A percentile compares a stretch with the other conserved stretches of the same genome.
These are phyloP conservation scores for Tamandua tetradactyla DNA, from an alignment of 2,797 vertebrate genomes.

Conservation along the genomic window DNA sequence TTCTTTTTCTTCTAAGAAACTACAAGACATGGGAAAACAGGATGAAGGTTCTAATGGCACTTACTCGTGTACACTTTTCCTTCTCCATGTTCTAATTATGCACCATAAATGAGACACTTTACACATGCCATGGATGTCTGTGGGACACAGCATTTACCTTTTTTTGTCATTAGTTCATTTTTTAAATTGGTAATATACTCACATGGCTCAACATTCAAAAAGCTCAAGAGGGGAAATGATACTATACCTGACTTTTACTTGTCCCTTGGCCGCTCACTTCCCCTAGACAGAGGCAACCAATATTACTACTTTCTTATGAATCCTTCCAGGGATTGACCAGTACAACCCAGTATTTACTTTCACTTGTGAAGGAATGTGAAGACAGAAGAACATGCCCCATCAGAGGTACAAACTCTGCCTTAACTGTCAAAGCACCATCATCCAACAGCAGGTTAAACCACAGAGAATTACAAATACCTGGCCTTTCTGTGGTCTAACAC, in stretches of 20 bases:
- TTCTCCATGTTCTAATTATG: not conserved
- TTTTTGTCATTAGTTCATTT: too few relatives aligned
- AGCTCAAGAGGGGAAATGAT: too few relatives aligned
- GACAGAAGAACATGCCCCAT: not conserved
- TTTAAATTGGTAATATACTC: too few relatives aligned
- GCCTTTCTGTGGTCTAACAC: not conserved
- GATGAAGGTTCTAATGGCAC: fast-evolving
- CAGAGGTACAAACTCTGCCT: not conserved
- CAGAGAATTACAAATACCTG: not conserved
- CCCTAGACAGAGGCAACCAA: too few relatives aligned
- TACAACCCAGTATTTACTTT: not conserved
- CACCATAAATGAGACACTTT: not conserved
- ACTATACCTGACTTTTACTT: too few relatives aligned
- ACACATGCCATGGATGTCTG: fast-evolving
- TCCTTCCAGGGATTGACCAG: too few relatives aligned
- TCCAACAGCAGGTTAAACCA: not conserved
- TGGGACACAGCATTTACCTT: not conserved
- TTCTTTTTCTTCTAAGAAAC: conserved; percentile 62
- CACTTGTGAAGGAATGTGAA: not conserved
- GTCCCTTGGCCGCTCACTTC: too few relatives aligned
- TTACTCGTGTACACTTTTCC: too few relatives aligned
- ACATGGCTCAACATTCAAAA: too few relatives aligned
- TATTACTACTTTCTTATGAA: too few relatives aligned
- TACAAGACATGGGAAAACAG: not conserved
- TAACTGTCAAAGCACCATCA: not conserved